Percentiles rank a stretch among this genome's conserved stretches.
phyloP scores from a whole-genome alignment of 2,888 invertebrate genomes.

The Hoplodrina ambigua region DNA sequence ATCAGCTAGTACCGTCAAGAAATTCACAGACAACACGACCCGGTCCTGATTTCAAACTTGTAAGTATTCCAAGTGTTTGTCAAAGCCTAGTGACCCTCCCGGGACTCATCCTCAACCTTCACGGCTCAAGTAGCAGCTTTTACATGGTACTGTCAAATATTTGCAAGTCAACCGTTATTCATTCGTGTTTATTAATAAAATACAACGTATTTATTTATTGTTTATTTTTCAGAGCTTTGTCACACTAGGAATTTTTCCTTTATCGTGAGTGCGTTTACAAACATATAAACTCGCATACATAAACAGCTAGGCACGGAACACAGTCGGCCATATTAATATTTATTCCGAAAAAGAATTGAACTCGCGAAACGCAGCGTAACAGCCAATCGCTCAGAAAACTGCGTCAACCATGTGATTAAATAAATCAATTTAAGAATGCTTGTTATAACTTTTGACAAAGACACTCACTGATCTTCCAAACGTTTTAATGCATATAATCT shows the following conservation, averaged over 20 bases:
- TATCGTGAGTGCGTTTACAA: too few species aligned
- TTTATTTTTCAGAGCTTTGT: too few species aligned
- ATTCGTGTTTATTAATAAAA: conserved; percentile 15
- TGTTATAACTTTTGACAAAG: conserved; percentile 21
- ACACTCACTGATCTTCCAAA: conserved; percentile 5
- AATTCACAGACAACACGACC: conserved; percentile 9
- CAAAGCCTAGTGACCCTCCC: conserved; percentile 35
- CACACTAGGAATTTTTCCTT: too few species aligned
- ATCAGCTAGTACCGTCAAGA: conserved; percentile 12
- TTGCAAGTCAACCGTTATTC: conserved; percentile 5
- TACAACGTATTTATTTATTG: background rate
- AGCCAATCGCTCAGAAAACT: too few species aligned
- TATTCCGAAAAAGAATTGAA: too few species aligned
- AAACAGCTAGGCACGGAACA: too few species aligned
- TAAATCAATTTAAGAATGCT: conserved; percentile 17
- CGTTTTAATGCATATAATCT: conserved; percentile 11
- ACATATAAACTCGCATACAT: too few species aligned
- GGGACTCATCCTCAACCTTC: conserved; percentile 16
- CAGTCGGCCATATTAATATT: too few species aligned
- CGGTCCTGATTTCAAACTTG: conserved; percentile 21
- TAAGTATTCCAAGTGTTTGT: conserved; percentile 38
- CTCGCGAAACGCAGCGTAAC: too few species aligned
- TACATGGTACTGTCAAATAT: conserved; percentile 23
- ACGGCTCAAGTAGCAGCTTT: conserved; percentile 12
- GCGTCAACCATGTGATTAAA: background rate